Evolutionary conservation across 2,888 invertebrate genomes (phyloP).

Genomic region (Drosophila mercatorum): DNA sequence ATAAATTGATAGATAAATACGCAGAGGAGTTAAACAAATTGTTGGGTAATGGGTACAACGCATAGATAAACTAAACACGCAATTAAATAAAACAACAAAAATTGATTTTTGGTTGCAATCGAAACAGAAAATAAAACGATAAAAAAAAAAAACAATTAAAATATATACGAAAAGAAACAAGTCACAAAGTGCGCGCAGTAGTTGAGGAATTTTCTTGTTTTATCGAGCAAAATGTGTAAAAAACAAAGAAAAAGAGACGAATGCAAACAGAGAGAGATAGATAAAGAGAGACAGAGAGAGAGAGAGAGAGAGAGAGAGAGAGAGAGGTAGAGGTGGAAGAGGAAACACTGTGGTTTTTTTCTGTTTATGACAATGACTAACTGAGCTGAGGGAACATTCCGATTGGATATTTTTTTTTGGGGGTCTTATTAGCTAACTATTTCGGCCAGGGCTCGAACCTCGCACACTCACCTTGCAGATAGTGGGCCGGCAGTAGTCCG

Average conservation of each 20-base stretch:
- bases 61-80: slow-evolving; percentile 56
- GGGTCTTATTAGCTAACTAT: slow-evolving; percentile 16
- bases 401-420: background rate
- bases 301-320: slow-evolving; percentile 6
- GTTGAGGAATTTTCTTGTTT: slow-evolving; percentile 35
- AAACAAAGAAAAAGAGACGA: slow-evolving; percentile 15
- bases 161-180: slow-evolving; percentile 27
- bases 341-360: slow-evolving; percentile 52
- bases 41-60: slow-evolving; percentile 41
- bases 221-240: slow-evolving; percentile 36
- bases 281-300: slow-evolving; percentile 16
- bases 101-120: slow-evolving; percentile 46
- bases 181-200: slow-evolving; percentile 56
- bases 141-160: slow-evolving; percentile 6
- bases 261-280: slow-evolving; percentile 27
- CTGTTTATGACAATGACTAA: slow-evolving; percentile 42
- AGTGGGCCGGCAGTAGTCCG: slow-evolving; percentile 87
- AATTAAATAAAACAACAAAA: slow-evolving; percentile 49
- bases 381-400: slow-evolving; percentile 39
- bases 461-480: slow-evolving; percentile 86
- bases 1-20: slow-evolving; percentile 42
- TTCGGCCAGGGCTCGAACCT: background rate
- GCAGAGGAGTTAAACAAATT: slow-evolving; percentile 29
- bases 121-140: slow-evolving; percentile 1
- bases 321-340: slow-evolving; percentile 16